These are phyloP conservation scores for Perca flavescens DNA, from an alignment of 2,113 vertebrate species.

Conservation along the genomic window DNA sequence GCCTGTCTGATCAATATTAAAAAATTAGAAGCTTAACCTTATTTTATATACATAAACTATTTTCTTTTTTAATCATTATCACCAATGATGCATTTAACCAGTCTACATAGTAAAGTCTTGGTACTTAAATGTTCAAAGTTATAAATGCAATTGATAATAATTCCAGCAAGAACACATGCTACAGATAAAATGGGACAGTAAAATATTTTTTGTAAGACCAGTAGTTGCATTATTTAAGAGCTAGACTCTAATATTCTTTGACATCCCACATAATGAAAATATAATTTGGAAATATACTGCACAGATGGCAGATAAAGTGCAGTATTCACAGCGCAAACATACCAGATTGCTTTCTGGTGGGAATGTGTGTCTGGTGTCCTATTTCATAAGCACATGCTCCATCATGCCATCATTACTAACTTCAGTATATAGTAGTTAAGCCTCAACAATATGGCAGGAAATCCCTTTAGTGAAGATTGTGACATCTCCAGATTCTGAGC, in stretches of 20 bases:
- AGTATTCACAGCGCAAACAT: slow-evolving; percentile 52
- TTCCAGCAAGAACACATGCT: slow-evolving; percentile 5
- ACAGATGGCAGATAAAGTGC: slow-evolving; percentile 71
- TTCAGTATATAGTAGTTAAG: slow-evolving; percentile 64
- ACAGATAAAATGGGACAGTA: slow-evolving; percentile 8
- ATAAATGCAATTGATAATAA: background rate
- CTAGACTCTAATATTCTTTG: slow-evolving; percentile 31
- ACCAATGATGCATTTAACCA: background rate
- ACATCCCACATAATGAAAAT: slow-evolving; percentile 56
- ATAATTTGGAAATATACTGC: slow-evolving; percentile 54
- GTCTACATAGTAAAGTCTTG: background rate
- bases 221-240: slow-evolving; percentile 36
- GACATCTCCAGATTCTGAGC: slow-evolving; percentile 40
- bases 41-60: too few relatives aligned
- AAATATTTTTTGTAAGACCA: background rate
- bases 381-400: slow-evolving; percentile 71
- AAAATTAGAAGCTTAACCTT: too few relatives aligned
- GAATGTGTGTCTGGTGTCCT: slow-evolving; percentile 60
- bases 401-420: slow-evolving; percentile 58
- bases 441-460: slow-evolving; percentile 63
- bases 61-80: too few relatives aligned
- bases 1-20: too few relatives aligned
- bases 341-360: slow-evolving; percentile 74
- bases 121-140: background rate
- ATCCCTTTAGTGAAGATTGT: slow-evolving; percentile 57